phyloP scores from a whole-genome alignment of 1,140 invertebrate species.

The Nylanderia fulva region DNA sequence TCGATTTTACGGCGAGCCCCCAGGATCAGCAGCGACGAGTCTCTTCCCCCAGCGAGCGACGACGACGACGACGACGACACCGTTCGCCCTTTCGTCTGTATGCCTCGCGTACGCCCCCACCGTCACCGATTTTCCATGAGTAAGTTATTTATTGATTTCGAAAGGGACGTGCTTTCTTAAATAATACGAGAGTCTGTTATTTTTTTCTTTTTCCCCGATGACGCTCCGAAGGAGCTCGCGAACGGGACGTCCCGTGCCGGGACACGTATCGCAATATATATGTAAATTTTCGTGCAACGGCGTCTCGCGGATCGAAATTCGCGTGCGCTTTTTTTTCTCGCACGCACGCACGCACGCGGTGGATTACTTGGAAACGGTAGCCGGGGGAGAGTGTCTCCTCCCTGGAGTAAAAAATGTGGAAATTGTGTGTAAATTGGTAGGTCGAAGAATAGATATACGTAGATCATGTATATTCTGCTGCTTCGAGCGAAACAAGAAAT shows the following conservation, averaged over 20 bases:
- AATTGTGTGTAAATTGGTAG: constrained; percentile 25
- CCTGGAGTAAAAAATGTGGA: neutral
- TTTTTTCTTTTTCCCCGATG: neutral
- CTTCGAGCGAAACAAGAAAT: constrained; percentile 6
- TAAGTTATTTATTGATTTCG: constrained; percentile 75
- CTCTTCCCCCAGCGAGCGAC: constrained; percentile 13
- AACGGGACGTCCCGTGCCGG: neutral
- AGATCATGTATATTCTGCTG: neutral
- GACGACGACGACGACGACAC: neutral
- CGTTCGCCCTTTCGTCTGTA: constrained; percentile 66
- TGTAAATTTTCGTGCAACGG: neutral
- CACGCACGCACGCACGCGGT: neutral
- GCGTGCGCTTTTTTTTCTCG: no score
- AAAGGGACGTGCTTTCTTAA: constrained; percentile 52
- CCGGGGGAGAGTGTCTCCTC: no score
- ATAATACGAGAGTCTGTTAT: constrained; percentile 25
- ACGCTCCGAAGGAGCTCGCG: neutral
- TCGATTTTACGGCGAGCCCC: neutral
- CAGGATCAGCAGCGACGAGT: neutral
- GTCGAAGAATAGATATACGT: neutral
- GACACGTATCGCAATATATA: no score
- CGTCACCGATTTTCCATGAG: constrained; percentile 74
- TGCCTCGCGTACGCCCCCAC: constrained; percentile 69
- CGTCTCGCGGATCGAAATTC: neutral
- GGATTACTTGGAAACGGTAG: neutral